These are phyloP conservation scores for Drosophila ohnishii DNA, from an alignment of 1,140 invertebrate genomes.

Conservation along the genomic window DNA sequence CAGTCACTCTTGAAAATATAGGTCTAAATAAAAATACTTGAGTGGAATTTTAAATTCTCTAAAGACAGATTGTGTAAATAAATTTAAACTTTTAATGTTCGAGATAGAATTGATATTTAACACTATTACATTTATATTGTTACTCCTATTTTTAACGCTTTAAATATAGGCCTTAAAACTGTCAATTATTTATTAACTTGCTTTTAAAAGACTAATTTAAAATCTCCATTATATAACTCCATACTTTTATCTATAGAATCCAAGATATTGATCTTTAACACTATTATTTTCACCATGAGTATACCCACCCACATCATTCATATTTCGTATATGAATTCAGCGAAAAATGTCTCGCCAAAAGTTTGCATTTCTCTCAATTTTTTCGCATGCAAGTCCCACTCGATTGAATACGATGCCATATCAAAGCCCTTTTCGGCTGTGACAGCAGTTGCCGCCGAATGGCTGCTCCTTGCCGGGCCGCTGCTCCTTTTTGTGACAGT, in stretches of 20 bases:
- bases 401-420: conserved; percentile 39
- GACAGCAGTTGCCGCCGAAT: conserved; percentile 34
- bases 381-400: conserved; percentile 46
- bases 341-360: conserved; percentile 61
- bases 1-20: background rate
- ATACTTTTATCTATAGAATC: background rate
- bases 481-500: conserved; percentile 76
- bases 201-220: background rate
- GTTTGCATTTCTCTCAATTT: conserved; percentile 51
- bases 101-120: background rate
- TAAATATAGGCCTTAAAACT: too few species aligned
- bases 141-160: too few species aligned
- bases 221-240: background rate
- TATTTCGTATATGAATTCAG: conserved; percentile 40
- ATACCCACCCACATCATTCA: conserved; percentile 1
- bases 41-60: too few species aligned
- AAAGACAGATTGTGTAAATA: too few species aligned
- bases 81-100: too few species aligned
- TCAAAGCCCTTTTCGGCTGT: conserved; percentile 39
- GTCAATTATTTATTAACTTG: too few species aligned
- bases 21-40: too few species aligned
- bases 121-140: too few species aligned
- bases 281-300: background rate
- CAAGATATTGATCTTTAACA: background rate
- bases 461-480: conserved; percentile 41